Percentiles rank a stretch among this genome's conserved stretches.
phyloP scores from a whole-genome alignment of 2,113 vertebrate genomes.

The Pachycephala philippinensis region DNA sequence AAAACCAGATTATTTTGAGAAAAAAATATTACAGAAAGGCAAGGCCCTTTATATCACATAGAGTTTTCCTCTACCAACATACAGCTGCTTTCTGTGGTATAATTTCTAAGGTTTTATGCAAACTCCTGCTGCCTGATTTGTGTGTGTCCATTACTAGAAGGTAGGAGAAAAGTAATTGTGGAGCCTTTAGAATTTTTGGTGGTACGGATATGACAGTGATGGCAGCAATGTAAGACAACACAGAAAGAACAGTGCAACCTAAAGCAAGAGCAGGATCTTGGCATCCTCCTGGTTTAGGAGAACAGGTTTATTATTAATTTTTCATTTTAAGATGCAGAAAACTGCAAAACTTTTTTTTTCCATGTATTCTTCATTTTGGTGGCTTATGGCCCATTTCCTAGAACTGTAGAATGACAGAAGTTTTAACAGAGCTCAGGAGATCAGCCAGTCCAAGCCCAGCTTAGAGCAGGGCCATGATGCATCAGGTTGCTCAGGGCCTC shows the following conservation, averaged over 20 bases:
- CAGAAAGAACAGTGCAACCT: neutral
- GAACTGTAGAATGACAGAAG: neutral
- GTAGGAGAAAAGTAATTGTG: neutral
- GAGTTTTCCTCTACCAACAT: neutral
- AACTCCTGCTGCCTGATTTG: neutral
- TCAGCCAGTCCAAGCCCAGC: neutral
- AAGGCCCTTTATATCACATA: neutral
- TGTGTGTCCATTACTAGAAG: neutral
- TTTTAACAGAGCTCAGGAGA: neutral
- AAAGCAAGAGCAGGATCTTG: neutral
- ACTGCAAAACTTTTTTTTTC: neutral
- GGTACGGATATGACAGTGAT: neutral
- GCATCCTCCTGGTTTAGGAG: neutral
- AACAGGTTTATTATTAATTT: neutral
- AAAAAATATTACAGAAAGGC: neutral
- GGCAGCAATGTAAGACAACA: neutral
- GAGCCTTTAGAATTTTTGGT: neutral
- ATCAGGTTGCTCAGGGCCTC: neutral
- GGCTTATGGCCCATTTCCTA: neutral
- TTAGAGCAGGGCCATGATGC: neutral
- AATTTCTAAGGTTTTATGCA: neutral
- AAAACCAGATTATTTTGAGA: neutral
- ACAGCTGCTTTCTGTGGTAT: neutral
- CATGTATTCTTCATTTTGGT: neutral
- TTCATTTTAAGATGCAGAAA: neutral